Evolutionary conservation across 1,140 invertebrate species (phyloP), one percentile per base, ranked within the genome.

Genomic region (Zaprionus lachaisei): DNA sequence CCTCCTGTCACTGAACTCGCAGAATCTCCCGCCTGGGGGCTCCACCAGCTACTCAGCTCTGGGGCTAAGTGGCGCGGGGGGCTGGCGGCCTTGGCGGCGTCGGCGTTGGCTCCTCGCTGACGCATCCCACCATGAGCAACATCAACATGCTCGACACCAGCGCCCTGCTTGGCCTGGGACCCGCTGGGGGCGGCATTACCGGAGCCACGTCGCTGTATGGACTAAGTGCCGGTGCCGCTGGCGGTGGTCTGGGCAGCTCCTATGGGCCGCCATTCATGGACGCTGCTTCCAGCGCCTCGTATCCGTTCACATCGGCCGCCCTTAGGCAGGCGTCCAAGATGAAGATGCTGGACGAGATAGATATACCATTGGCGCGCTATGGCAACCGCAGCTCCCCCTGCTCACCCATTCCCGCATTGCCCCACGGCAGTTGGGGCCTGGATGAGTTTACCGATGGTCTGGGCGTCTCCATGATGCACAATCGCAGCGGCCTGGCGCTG

Each of bases 331-430:
- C 87, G 14, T 91, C 91, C 77, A 95, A 95, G 89, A 92, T 95
- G 90, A 95, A 96, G 92, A 95, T 95, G 64, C 93, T 95, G 85
- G 95, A 96, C 76, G 95, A 96, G 91, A 95, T 95, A 76, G 95
- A 96, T 83, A 93, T 96, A 63, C 95, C 95, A 26, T 81, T 95
- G 78, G 92, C 94, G 70, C 94, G 94, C 91, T 95, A 94, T 85
- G 93, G 93, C 49, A 94, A 95, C 76, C 94, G 95, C 77, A 94
- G 94, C 7, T 95, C 95, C 44, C 95, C 95, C 17, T 95, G 95
- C 94, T 78, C 95, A 93, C 66, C 95, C 94, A 92, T 94, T 91
- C 73, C 73, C 31, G 26, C 51, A 11, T n/a, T 76, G 68, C 89
- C 93, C 93, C 64, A 92, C 84, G 72, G 94, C 93, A 94, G 93